These are phyloP conservation scores for Zoanthus gigantus DNA, from an alignment of 92 coral and sea anemone species.

Conservation along the genomic window DNA sequence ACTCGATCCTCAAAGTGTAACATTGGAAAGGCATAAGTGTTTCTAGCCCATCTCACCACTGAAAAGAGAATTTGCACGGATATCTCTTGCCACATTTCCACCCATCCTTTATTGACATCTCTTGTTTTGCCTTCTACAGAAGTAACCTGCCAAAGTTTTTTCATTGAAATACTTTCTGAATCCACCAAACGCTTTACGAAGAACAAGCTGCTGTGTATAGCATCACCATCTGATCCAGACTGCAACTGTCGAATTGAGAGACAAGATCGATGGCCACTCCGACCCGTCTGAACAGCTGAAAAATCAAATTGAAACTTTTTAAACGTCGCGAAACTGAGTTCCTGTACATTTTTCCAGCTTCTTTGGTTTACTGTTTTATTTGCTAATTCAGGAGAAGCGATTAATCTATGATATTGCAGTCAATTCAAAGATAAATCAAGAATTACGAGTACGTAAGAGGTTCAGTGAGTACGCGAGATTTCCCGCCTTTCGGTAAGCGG, in stretches of 20 bases:
- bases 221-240: conserved; percentile 4
- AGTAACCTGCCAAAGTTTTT: conserved; percentile 2
- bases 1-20: conserved; percentile 80
- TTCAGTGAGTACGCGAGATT: too few species aligned
- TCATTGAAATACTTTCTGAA: conserved; percentile 31
- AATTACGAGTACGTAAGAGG: too few species aligned
- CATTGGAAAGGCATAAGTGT: conserved; percentile 74
- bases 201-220: conserved; percentile 30
- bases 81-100: conserved; percentile 23
- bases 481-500: too few species aligned
- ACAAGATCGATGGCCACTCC: conserved; percentile 1
- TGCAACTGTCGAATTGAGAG: neutral
- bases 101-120: neutral
- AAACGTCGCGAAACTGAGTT: too few species aligned
- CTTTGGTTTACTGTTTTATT: too few species aligned
- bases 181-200: conserved; percentile 33
- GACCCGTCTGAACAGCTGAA: conserved; percentile 45
- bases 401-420: too few species aligned
- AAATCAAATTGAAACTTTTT: neutral
- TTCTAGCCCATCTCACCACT: conserved; percentile 73
- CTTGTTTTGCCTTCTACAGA: neutral
- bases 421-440: too few species aligned
- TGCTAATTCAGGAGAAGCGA: too few species aligned
- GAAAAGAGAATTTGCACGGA: conserved; percentile 47
- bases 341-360: too few species aligned